Conservation (phyloP, 1,140 invertebrate species). For the Polypedilum pembai region DNA sequence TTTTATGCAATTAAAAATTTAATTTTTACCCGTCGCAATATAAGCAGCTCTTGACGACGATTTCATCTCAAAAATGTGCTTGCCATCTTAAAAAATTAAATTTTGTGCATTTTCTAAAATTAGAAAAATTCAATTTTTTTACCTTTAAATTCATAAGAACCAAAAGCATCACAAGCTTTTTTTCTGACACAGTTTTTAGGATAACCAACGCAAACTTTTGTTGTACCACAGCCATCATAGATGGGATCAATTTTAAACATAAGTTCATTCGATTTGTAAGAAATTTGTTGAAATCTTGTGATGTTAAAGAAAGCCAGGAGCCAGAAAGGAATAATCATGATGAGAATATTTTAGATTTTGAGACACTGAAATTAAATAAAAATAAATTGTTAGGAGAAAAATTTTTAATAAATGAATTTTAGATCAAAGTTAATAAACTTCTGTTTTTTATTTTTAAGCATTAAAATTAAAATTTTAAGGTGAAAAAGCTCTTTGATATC, state of each 20-base stretch:
- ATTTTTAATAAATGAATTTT: too few relatives aligned
- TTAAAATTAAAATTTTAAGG: too few relatives aligned
- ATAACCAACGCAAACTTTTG: conserved; percentile 73
- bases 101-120: neutral
- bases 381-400: too few relatives aligned
- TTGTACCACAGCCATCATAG: conserved; percentile 64
- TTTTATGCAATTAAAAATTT: too few relatives aligned
- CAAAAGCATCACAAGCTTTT: conserved; percentile 60
- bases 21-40: too few relatives aligned
- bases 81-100: neutral
- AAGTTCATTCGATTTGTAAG: neutral
- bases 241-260: conserved; percentile 49
- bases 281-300: neutral
- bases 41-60: neutral
- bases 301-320: neutral
- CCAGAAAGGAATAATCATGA: neutral
- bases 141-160: conserved; percentile 43
- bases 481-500: too few relatives aligned
- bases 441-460: too few relatives aligned
- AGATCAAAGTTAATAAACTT: too few relatives aligned
- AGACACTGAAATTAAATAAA: too few relatives aligned
- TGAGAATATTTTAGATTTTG: neutral
- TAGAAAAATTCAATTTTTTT: neutral
- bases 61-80: conserved; percentile 15
- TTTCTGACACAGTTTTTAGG: conserved; percentile 56